phyloP scores from a whole-genome alignment of 2,113 vertebrate species.

The Excalfactoria chinensis region DNA sequence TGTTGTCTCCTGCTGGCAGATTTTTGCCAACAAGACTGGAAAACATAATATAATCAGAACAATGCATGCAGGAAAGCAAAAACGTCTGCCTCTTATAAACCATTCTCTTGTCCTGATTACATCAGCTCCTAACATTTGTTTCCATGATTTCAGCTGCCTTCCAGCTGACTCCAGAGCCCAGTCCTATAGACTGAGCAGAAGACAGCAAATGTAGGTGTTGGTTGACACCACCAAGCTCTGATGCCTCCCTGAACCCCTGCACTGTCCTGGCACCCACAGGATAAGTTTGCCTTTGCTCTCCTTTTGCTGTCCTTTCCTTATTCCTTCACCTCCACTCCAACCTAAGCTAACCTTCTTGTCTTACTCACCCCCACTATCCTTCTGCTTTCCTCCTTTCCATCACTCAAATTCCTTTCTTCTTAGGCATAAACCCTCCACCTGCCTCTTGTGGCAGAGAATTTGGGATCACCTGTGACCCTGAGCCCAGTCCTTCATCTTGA shows the following conservation, averaged over 20 bases:
- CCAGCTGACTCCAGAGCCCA: background rate
- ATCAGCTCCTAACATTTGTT: background rate
- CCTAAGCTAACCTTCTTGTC: background rate
- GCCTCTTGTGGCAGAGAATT: background rate
- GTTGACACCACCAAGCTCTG: background rate
- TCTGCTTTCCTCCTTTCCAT: background rate
- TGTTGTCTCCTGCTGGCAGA: slow-evolving; percentile 9
- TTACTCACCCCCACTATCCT: background rate
- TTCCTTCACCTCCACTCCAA: background rate
- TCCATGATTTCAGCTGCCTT: background rate
- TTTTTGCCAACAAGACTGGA: slow-evolving; percentile 56
- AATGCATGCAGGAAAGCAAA: slow-evolving; percentile 3
- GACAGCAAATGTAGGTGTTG: fast-evolving
- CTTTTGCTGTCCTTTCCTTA: background rate
- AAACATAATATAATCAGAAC: slow-evolving; percentile 9
- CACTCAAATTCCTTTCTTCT: background rate
- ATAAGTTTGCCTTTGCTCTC: background rate
- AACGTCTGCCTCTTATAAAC: background rate
- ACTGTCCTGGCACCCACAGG: background rate
- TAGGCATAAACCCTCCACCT: background rate
- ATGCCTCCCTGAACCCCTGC: background rate
- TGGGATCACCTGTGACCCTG: background rate
- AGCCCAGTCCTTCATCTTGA: background rate
- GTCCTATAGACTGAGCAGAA: background rate
- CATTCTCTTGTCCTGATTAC: background rate